These are phyloP conservation scores for Erpornis zantholeuca DNA, from an alignment of 2,113 vertebrate genomes.

Conservation along the genomic window DNA sequence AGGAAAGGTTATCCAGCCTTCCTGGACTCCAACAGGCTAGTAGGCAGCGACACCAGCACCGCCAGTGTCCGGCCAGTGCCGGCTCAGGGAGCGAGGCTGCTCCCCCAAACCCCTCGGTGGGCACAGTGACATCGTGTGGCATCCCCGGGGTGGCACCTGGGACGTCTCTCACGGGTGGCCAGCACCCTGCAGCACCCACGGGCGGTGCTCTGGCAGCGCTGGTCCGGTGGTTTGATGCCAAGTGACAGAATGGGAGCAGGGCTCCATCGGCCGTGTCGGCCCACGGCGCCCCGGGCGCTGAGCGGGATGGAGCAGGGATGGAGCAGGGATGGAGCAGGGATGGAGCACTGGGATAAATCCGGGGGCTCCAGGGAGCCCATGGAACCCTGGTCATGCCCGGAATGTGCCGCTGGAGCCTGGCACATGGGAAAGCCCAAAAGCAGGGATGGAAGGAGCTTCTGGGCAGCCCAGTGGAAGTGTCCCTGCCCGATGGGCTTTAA, in stretches of 20 bases:
- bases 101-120: background rate
- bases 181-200: background rate
- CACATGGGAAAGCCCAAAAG: accelerated
- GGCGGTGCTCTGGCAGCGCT: background rate
- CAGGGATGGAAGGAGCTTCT: background rate
- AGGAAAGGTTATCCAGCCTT: too few species aligned
- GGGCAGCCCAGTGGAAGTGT: background rate
- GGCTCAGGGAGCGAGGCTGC: background rate
- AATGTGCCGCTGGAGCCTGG: background rate
- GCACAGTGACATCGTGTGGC: background rate
- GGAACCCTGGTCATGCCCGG: accelerated
- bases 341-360: accelerated
- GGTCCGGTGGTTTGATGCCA: conserved; percentile 21
- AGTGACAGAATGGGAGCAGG: conserved; percentile 66
- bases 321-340: background rate
- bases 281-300: background rate
- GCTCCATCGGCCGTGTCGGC: background rate
- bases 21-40: too few species aligned
- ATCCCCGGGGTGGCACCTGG: accelerated
- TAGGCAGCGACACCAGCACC: accelerated
- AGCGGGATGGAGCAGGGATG: accelerated
- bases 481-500: background rate
- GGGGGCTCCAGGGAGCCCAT: accelerated
- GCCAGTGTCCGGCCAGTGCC: accelerated
- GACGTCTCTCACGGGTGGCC: background rate